These are phyloP conservation scores for Chouioia cunea DNA, from an alignment of 2,888 invertebrate genomes.

Conservation along the genomic window DNA sequence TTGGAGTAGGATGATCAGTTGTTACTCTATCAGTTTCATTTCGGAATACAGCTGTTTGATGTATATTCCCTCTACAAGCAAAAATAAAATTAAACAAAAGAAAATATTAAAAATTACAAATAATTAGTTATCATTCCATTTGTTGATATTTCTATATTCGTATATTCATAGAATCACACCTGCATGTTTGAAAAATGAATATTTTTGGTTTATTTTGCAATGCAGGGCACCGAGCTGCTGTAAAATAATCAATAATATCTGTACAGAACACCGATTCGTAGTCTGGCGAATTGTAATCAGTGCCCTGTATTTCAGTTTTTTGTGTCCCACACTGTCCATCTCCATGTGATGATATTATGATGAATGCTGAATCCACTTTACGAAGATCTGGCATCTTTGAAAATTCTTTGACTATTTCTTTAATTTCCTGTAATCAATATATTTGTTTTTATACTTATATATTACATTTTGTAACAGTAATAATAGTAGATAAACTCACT, in stretches of 20 bases:
- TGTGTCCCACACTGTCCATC: slow-evolving; percentile 48
- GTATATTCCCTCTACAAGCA: slow-evolving; percentile 45
- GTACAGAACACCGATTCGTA: slow-evolving; percentile 53
- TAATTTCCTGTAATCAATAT: slow-evolving; percentile 55
- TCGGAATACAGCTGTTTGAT: slow-evolving; percentile 46
- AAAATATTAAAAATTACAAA: not conserved
- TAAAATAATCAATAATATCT: slow-evolving; percentile 67
- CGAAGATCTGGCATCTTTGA: slow-evolving; percentile 53
- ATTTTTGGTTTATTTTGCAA: slow-evolving; percentile 73
- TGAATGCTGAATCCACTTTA: slow-evolving; percentile 61
- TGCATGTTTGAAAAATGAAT: slow-evolving; percentile 74
- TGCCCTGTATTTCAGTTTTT: slow-evolving; percentile 58
- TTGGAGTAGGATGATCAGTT: slow-evolving; percentile 26
- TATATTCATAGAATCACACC: slow-evolving; percentile 53
- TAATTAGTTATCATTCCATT: too few relatives aligned
- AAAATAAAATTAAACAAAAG: slow-evolving; percentile 40
- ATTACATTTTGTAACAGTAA: slow-evolving; percentile 6
- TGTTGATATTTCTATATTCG: slow-evolving; percentile 8
- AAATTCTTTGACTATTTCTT: slow-evolving; percentile 53
- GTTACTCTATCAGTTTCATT: slow-evolving; percentile 37
- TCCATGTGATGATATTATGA: slow-evolving; percentile 64
- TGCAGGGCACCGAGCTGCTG: slow-evolving; percentile 66
- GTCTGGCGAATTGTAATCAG: slow-evolving; percentile 49
- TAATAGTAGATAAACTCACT: slow-evolving; percentile 53
- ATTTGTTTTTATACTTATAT: slow-evolving; percentile 11